Evolutionary conservation across 2,113 vertebrate species (phyloP).

Genomic region (Hippocampus barbouri): DNA sequence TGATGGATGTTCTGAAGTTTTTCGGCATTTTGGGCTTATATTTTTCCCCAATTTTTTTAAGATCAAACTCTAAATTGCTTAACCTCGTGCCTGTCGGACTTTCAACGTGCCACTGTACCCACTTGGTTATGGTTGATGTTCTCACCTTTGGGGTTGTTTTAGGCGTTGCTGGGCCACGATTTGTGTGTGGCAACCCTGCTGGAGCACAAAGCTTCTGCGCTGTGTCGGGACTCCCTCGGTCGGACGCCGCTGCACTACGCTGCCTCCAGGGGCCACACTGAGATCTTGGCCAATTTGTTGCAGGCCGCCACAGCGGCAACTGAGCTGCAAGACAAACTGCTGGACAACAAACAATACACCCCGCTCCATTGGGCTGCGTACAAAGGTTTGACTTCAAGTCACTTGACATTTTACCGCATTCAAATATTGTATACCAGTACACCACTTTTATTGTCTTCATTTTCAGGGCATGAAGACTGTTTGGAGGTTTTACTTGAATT

Average conservation of each 20-base stretch:
- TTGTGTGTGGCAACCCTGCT: constrained; percentile 88
- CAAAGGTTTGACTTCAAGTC: constrained; percentile 75
- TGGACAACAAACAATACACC: constrained; percentile 91
- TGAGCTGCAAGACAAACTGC: constrained; percentile 85
- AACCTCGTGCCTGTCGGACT: not conserved
- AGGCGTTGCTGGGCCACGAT: constrained; percentile 89
- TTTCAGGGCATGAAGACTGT: constrained; percentile 94
- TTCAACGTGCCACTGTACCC: not conserved
- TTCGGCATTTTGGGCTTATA: no score
- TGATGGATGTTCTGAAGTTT: no score
- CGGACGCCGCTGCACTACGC: constrained; percentile 91
- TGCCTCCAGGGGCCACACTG: constrained; percentile 84
- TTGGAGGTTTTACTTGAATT: constrained; percentile 99
- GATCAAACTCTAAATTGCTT: no score
- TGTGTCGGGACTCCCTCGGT: constrained; percentile 89
- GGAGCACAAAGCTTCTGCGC: constrained; percentile 87
- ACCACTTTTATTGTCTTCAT: constrained; percentile 19
- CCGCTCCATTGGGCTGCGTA: constrained; percentile 97
- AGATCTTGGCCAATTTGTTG: constrained; percentile 81
- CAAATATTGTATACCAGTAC: not conserved
- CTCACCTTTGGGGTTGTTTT: constrained; percentile 15
- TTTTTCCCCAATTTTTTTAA: no score
- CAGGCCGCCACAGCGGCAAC: constrained; percentile 78
- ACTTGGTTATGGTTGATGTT: not conserved
- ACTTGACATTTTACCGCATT: not conserved